phyloP scores from a whole-genome alignment of 2,888 invertebrate species.

The Andrena fulva region DNA sequence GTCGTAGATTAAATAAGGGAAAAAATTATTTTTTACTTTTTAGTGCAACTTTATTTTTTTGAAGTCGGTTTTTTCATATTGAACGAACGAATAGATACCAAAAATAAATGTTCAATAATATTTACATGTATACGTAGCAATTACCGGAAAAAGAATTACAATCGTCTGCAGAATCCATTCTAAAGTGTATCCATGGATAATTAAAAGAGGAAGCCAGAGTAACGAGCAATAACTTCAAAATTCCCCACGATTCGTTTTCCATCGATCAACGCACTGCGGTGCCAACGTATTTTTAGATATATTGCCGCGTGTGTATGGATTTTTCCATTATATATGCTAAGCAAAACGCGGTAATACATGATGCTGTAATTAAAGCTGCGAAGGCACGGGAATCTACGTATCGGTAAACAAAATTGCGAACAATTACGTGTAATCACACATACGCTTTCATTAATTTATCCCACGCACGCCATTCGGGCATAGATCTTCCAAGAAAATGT shows the following conservation, averaged over 20 bases:
- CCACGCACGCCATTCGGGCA: constrained; percentile 26
- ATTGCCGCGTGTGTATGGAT: constrained; percentile 6
- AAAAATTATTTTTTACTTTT: too few relatives aligned
- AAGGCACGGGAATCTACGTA: constrained; percentile 13
- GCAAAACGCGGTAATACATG: neutral
- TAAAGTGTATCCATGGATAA: too few relatives aligned
- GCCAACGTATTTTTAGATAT: constrained; percentile 8
- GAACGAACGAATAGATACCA: too few relatives aligned
- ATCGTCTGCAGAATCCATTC: too few relatives aligned
- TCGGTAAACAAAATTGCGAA: constrained; percentile 38
- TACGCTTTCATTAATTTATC: constrained; percentile 18
- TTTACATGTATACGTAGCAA: too few relatives aligned
- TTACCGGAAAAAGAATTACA: too few relatives aligned
- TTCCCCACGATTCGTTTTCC: neutral
- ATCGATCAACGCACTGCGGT: neutral
- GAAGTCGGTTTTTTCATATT: too few relatives aligned
- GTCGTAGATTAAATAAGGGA: too few relatives aligned
- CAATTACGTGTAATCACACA: constrained; percentile 26
- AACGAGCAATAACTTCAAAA: too few relatives aligned
- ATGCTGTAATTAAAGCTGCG: constrained; percentile 16
- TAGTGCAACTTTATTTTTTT: too few relatives aligned
- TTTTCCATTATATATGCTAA: constrained; percentile 32
- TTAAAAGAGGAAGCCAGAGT: too few relatives aligned
- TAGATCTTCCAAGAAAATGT: neutral
- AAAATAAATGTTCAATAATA: too few relatives aligned